Evolutionary conservation across 2,113 vertebrate genomes (phyloP).

Genomic region (Cinclus cinclus): DNA sequence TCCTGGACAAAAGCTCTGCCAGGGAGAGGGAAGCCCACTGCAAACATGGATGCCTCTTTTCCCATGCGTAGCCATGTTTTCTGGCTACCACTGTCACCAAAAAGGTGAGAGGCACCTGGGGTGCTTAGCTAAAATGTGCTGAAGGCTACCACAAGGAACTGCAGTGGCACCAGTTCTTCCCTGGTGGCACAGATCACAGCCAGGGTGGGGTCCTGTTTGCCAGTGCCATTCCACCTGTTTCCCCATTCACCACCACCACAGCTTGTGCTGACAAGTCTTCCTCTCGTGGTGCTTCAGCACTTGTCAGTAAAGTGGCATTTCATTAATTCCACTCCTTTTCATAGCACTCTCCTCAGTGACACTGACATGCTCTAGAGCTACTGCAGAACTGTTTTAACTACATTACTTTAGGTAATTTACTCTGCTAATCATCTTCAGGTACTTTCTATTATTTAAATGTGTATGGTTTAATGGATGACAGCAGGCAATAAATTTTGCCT

Average conservation of each 20-base stretch:
- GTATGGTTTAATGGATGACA: not conserved
- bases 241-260: not conserved
- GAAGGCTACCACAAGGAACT: not conserved
- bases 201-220: not conserved
- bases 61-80: not conserved
- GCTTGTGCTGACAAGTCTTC: not conserved
- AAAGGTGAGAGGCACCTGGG: not conserved
- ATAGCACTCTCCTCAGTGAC: not conserved
- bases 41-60: not conserved
- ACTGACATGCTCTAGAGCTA: not conserved
- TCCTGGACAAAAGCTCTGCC: not conserved
- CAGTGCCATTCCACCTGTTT: not conserved
- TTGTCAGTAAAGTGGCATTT: not conserved
- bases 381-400: not conserved
- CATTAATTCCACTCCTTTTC: not conserved
- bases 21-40: not conserved
- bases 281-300: not conserved
- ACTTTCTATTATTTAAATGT: not conserved
- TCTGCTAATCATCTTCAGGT: not conserved
- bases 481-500: not conserved
- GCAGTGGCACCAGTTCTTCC: not conserved
- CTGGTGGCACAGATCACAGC: not conserved
- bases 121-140: not conserved
- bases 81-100: not conserved
- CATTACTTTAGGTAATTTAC: not conserved